Percentiles rank a stretch among this genome's conserved stretches.
Evolutionary conservation across 2,113 vertebrate species (phyloP).

Genomic region (Tragelaphus imberbis): DNA sequence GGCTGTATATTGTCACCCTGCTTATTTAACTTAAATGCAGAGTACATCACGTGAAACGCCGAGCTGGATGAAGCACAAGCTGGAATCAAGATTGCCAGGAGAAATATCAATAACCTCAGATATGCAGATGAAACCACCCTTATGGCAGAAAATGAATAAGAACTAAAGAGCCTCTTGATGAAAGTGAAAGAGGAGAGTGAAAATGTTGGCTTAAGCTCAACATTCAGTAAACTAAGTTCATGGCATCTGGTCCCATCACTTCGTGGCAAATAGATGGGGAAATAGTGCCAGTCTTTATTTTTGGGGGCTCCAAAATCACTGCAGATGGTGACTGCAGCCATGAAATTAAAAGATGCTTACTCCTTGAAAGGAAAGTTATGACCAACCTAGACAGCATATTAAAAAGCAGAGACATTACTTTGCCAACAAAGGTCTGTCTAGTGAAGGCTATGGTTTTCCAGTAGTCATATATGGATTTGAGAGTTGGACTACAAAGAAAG

Average conservation of each 20-base stretch:
- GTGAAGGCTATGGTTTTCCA: background rate
- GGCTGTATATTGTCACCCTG: background rate
- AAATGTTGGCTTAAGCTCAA: background rate
- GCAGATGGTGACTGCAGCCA: background rate
- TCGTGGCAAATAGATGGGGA: background rate
- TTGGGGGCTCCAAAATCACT: background rate
- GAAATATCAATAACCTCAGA: background rate
- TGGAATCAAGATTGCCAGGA: background rate
- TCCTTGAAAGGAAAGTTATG: background rate
- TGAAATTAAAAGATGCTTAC: background rate
- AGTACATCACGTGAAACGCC: background rate
- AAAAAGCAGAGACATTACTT: background rate
- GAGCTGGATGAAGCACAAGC: background rate
- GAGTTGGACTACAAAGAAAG: background rate
- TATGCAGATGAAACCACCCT: background rate
- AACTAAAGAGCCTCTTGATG: background rate
- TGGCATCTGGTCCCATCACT: background rate
- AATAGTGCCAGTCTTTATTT: background rate
- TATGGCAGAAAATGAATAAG: background rate
- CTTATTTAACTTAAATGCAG: background rate
- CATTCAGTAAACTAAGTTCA: background rate
- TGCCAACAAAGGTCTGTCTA: background rate
- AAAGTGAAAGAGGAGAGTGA: background rate
- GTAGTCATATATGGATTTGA: background rate
- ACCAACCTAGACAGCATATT: background rate